phyloP scores from a whole-genome alignment of 2,113 vertebrate species.

The Sorex araneus region DNA sequence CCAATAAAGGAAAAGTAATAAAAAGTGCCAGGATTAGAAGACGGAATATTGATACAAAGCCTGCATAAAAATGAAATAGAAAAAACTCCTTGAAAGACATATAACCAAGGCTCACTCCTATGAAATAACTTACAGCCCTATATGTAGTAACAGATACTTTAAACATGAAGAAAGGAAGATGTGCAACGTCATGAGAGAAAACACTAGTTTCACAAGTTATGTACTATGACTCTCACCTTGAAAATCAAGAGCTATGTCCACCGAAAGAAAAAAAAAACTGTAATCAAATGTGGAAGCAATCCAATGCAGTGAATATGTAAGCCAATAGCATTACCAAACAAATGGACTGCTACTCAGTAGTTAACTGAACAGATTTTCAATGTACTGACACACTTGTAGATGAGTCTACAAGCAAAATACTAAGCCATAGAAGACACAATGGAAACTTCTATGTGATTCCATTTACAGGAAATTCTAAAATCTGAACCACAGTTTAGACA shows the following conservation, averaged over 20 bases:
- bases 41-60: background rate
- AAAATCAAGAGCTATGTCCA: background rate
- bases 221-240: background rate
- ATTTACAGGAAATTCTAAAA: slow-evolving; percentile 6
- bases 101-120: slow-evolving; percentile 31
- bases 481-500: background rate
- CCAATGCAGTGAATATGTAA: background rate
- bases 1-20: background rate
- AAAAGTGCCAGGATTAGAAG: background rate
- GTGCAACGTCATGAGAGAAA: background rate
- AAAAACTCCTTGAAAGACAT: slow-evolving; percentile 40
- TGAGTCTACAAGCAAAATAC: slow-evolving; percentile 24
- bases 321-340: background rate
- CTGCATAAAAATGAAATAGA: slow-evolving; percentile 1
- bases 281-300: background rate
- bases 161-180: background rate
- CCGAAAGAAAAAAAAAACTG: background rate
- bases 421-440: slow-evolving; percentile 8
- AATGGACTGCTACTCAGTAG: background rate
- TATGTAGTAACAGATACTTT: too few species aligned
- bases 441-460: background rate
- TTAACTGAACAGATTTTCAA: background rate
- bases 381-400: background rate
- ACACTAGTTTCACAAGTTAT: background rate
- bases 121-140: background rate